phyloP scores from a whole-genome alignment of 2,888 invertebrate genomes.

The Incurvaria masculella region DNA sequence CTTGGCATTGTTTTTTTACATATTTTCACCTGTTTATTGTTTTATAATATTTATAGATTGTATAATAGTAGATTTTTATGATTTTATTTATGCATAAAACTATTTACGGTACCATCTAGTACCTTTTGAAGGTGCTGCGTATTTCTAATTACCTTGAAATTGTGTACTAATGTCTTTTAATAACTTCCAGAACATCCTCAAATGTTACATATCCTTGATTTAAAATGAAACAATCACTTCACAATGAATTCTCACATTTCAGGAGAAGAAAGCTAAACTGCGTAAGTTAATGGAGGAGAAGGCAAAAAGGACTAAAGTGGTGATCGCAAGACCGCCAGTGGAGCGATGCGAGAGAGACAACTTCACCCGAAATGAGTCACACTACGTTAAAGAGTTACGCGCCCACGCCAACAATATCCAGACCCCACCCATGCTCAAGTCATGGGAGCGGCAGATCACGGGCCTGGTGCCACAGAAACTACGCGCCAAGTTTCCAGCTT shows the following conservation, averaged over 20 bases:
- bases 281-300: slow-evolving; percentile 39
- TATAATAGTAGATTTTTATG: too few species aligned
- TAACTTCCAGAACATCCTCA: too few species aligned
- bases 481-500: slow-evolving; percentile 51
- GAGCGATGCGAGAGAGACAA: slow-evolving; percentile 39
- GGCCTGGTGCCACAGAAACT: slow-evolving; percentile 53
- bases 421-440: slow-evolving; percentile 59
- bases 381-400: slow-evolving; percentile 54
- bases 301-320: slow-evolving; percentile 36
- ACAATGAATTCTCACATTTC: slow-evolving; percentile 20
- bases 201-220: too few species aligned
- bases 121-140: too few species aligned
- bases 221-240: too few species aligned
- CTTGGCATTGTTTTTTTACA: too few species aligned
- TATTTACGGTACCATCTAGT: too few species aligned
- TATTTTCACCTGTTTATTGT: too few species aligned
- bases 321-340: slow-evolving; percentile 29
- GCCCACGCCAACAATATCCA: slow-evolving; percentile 55
- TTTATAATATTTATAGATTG: too few species aligned
- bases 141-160: too few species aligned
- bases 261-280: slow-evolving; percentile 45
- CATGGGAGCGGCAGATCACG: slow-evolving; percentile 60
- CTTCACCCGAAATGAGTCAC: slow-evolving; percentile 45
- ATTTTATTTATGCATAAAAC: too few species aligned
- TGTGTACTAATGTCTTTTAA: too few species aligned